Evolutionary conservation across 1,140 invertebrate genomes (phyloP).

Genomic region (Diabrotica undecimpunctata): DNA sequence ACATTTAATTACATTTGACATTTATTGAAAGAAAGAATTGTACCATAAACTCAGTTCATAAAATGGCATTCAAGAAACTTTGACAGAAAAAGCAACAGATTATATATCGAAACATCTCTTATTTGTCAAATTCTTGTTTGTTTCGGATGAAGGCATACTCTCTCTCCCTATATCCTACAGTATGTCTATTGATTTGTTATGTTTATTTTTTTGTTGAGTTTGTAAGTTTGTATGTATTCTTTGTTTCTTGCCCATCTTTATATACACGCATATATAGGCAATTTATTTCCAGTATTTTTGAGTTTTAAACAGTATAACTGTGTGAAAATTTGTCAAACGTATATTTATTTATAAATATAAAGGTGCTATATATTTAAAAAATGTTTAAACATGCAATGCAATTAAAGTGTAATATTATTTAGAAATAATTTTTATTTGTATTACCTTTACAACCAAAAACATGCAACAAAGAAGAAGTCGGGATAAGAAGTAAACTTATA

Average conservation of each 20-base stretch:
- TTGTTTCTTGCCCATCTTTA: background rate
- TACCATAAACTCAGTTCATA: background rate
- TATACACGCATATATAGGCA: constrained; percentile 2
- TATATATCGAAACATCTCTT: background rate
- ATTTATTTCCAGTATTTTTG: background rate
- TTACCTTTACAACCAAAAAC: no score
- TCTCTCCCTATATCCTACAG: background rate
- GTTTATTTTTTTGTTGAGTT: background rate
- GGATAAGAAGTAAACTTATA: no score
- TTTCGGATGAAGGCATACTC: background rate
- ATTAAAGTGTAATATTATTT: background rate
- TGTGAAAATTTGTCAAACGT: background rate
- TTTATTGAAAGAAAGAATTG: no score
- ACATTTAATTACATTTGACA: no score
- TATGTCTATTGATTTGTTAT: background rate
- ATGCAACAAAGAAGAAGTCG: no score
- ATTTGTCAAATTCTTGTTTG: background rate
- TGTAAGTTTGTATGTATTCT: background rate
- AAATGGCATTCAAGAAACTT: background rate
- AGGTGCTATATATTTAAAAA: background rate
- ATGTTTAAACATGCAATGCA: background rate
- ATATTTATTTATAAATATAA: constrained; percentile 3
- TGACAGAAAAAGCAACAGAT: background rate
- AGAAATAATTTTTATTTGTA: background rate
- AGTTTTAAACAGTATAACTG: background rate